Conservation (phyloP, 2,888 invertebrate species). For the Rutpela maculata region DNA sequence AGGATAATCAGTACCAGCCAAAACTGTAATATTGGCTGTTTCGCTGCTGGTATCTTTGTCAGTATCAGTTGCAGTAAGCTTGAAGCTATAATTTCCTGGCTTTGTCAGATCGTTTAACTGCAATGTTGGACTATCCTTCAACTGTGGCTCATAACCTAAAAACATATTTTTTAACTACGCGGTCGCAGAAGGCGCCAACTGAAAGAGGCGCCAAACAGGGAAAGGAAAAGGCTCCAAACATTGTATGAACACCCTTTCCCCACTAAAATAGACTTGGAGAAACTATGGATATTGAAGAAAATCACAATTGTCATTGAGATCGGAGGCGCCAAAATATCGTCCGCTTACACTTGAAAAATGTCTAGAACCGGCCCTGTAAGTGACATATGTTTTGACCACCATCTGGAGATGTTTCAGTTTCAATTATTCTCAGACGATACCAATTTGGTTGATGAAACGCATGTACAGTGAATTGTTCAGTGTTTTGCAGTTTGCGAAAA, state of each 20-base stretch:
- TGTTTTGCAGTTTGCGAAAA: background rate
- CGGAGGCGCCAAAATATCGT: too few relatives aligned
- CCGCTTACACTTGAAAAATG: too few relatives aligned
- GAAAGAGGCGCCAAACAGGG: too few relatives aligned
- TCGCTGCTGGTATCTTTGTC: slow-evolving; percentile 91
- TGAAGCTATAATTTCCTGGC: slow-evolving; percentile 93
- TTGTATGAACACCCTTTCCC: too few relatives aligned
- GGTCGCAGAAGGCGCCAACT: too few relatives aligned
- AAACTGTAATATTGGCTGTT: slow-evolving; percentile 90
- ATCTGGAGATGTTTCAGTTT: too few relatives aligned
- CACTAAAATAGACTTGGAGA: too few relatives aligned
- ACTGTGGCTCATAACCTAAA: slow-evolving; percentile 85
- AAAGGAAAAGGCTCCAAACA: too few relatives aligned
- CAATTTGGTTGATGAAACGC: background rate
- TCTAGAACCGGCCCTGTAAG: too few relatives aligned
- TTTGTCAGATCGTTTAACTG: slow-evolving; percentile 88
- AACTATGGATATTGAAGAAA: too few relatives aligned
- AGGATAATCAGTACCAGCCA: slow-evolving; percentile 95
- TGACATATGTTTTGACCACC: too few relatives aligned
- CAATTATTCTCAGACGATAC: background rate
- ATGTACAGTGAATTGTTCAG: background rate
- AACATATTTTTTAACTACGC: slow-evolving; percentile 6
- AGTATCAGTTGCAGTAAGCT: slow-evolving; percentile 93
- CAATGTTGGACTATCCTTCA: slow-evolving; percentile 88
- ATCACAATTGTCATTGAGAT: too few relatives aligned